Percentiles rank a stretch among this genome's conserved stretches.
These are phyloP conservation scores for Corapipo altera DNA, from an alignment of 2,113 vertebrate species.

Conservation along the genomic window DNA sequence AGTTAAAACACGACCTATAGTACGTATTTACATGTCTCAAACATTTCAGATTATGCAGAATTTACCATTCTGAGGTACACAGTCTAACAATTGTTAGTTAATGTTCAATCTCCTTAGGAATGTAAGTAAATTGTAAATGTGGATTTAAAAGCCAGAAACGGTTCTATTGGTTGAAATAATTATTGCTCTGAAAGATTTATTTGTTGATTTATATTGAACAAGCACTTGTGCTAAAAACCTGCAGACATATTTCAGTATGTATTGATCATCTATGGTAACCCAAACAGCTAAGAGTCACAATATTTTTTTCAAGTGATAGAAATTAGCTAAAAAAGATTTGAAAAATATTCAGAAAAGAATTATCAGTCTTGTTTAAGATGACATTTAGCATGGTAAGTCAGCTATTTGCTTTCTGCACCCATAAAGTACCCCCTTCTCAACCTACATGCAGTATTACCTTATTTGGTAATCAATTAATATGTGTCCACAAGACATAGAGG, in stretches of 20 bases:
- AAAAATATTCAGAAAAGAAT: not conserved
- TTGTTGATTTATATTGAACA: not conserved
- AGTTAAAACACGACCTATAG: not conserved
- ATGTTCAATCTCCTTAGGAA: not conserved
- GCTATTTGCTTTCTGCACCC: not conserved
- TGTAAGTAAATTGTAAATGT: not conserved
- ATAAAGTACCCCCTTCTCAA: not conserved
- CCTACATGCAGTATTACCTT: not conserved
- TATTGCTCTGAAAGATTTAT: not conserved
- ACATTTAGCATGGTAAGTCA: not conserved
- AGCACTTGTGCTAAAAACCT: not conserved
- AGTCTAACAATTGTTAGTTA: not conserved
- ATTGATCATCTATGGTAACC: not conserved
- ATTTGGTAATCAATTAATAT: not conserved
- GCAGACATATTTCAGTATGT: not conserved
- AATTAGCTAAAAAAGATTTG: not conserved
- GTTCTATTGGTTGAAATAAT: not conserved
- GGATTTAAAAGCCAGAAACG: not conserved
- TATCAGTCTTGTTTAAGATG: not conserved
- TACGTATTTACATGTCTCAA: not conserved
- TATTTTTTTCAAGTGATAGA: not conserved
- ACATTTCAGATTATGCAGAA: not conserved
- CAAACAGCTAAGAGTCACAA: not conserved
- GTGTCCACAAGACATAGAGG: not conserved
- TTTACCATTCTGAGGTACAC: not conserved